Evolutionary conservation across 1,140 invertebrate genomes (phyloP), one percentile per base, ranked within the genome.

Genomic region (Heterodera schachtii): DNA sequence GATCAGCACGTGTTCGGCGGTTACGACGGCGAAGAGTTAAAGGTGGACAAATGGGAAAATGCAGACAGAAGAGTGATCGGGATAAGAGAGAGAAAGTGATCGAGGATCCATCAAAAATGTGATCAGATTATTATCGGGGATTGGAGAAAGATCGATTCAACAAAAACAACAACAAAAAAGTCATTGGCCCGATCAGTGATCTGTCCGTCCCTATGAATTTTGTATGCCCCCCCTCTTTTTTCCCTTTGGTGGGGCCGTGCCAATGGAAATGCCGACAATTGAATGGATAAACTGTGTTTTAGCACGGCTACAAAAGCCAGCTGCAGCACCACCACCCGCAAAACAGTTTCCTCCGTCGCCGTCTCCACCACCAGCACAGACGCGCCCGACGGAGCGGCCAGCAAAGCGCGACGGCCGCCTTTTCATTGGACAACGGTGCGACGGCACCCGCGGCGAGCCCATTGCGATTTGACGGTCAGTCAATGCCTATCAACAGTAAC

Each of bases 1-100:
- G 88, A 89, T 80, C 81, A 89, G 57, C 88, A 89, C 76, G 82
- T 87, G 13, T 89, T 89, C 73, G 88, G 88, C 73, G 88, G 88
- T 64, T 89, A 89, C 69, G 87, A 88, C 70, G 87, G 87, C 3
- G 87, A 89, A 47, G 87, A 89, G 75, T 77, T 84, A 21, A 87
- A 87, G 79, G 79, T 80, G 57, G 57, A 19, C 57, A n/a, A n/a
- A n/a, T n/a, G n/a, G n/a, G n/a, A n/a, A n/a, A 11, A 49, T 57
- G 6, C 57, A 60, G 19, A 16, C 57, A n/a, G n/a, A n/a, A 49
- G 4, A 49, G 4, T 49, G 47, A 49, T 49, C 47, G 47, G 47
- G n/a, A n/a, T n/a, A n/a, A n/a, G n/a, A n/a, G 47, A 49, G 47
- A 49, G 47, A 49, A 49, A 49, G 4, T 4, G 47, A 49, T 49